Evolutionary conservation across 2,797 vertebrate species (phyloP).

Genomic region (Anniella stebbinsi): DNA sequence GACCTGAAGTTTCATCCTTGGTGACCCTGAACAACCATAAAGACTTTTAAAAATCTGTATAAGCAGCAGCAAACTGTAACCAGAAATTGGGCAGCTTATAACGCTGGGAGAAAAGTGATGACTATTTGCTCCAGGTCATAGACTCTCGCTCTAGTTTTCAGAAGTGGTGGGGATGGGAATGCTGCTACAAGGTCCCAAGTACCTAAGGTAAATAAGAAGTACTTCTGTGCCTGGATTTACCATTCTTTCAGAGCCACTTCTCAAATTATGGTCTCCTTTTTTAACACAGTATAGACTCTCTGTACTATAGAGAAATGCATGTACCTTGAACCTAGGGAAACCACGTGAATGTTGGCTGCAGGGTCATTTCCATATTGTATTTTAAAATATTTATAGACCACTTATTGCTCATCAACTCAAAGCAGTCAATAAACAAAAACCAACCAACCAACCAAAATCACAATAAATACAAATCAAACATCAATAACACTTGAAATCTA

Average conservation of each 20-base stretch:
- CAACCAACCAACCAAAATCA: too few species aligned
- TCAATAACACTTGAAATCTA: too few species aligned
- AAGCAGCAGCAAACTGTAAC: slow-evolving; percentile 21
- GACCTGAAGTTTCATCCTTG: slow-evolving; percentile 19
- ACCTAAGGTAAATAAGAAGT: slow-evolving; percentile 4
- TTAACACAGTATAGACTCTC: background rate
- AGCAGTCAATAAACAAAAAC: too few species aligned
- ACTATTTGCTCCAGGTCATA: slow-evolving; percentile 13
- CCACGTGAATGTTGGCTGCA: background rate
- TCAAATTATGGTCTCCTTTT: background rate
- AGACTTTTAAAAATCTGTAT: background rate
- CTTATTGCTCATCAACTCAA: too few species aligned
- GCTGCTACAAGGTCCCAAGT: slow-evolving; percentile 15
- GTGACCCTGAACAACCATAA: background rate
- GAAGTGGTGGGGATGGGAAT: slow-evolving; percentile 15
- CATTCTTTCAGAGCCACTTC: background rate
- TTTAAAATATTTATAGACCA: too few species aligned
- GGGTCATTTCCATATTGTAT: background rate
- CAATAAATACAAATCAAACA: too few species aligned
- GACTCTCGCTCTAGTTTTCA: slow-evolving; percentile 20
- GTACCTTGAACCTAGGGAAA: background rate
- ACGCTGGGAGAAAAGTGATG: slow-evolving; percentile 17
- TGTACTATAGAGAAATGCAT: background rate
- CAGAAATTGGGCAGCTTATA: slow-evolving; percentile 40
- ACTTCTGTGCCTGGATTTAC: background rate